Percentiles rank a stretch among this genome's conserved stretches.
These are phyloP conservation scores for Amblyjoppa proteus DNA, from an alignment of 2,888 invertebrate species.

Conservation along the genomic window DNA sequence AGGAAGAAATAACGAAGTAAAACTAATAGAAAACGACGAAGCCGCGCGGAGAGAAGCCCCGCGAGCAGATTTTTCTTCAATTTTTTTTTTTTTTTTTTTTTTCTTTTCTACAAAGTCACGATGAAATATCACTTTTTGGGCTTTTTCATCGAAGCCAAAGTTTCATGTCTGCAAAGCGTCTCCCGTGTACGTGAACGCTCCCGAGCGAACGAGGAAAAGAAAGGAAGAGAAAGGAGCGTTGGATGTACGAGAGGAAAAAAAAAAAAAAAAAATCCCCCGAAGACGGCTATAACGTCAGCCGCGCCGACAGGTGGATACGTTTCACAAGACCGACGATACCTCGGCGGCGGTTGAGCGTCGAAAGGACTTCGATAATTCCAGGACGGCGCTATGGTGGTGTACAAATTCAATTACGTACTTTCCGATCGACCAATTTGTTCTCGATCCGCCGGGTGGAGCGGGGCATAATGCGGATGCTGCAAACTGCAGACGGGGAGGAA, in stretches of 20 bases:
- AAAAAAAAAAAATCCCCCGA: neutral
- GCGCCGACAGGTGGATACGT: slow-evolving; percentile 59
- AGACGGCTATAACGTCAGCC: slow-evolving; percentile 53
- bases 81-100: slow-evolving; percentile 10
- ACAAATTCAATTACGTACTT: slow-evolving; percentile 65
- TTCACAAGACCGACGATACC: slow-evolving; percentile 54
- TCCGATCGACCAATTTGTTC: slow-evolving; percentile 49
- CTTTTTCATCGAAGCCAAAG: slow-evolving; percentile 39
- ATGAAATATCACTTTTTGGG: slow-evolving; percentile 64
- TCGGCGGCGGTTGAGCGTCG: neutral
- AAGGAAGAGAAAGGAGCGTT: neutral
- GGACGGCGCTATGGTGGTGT: slow-evolving; percentile 59
- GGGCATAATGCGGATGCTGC: neutral
- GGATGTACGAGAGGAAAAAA: neutral
- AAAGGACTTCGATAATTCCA: slow-evolving; percentile 48
- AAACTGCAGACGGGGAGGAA: neutral
- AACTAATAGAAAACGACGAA: slow-evolving; percentile 6
- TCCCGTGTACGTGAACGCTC: neutral
- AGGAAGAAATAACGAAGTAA: slow-evolving; percentile 18
- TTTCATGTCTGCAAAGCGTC: slow-evolving; percentile 20
- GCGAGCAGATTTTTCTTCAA: slow-evolving; percentile 10
- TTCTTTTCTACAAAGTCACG: slow-evolving; percentile 62
- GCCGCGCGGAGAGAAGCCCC: slow-evolving; percentile 15
- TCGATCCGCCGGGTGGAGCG: neutral
- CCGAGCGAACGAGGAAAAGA: slow-evolving; percentile 7